Base-by-base conservation (phyloP, 2,797 vertebrate genomes). In the Microcaecilia unicolor region DNA sequence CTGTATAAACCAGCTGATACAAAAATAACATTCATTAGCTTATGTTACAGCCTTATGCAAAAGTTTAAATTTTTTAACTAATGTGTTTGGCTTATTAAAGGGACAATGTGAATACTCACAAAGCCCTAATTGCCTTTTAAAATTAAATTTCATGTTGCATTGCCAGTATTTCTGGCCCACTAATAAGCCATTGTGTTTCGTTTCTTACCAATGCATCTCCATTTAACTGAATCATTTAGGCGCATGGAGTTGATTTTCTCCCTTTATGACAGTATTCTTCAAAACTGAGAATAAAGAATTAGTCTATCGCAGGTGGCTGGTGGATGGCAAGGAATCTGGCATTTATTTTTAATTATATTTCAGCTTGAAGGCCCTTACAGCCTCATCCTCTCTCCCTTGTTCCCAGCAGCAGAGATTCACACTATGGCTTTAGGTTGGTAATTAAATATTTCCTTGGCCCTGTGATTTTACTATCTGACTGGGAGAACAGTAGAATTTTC, bases 81-180 rank as follows among this genome's bases (percentile, higher is more conserved):
- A 48, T 18, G 24, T 41, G 7, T 0, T 0, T 5, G 6, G 8
- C 29, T 40, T 18, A 34, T 18, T 22, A 20, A 51, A 35, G 17
- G 55, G 28, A 27, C 22, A 44, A 24, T 18, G 18, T 30, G 12
- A 56, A 36, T 31, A 30, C 37, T 55, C 38, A 17, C 5, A 2
- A 6, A 16, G 23, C 4, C 6, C 21, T 51, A 56, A 56, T 1
- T 58, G 41, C 25, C 37, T 37, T 55, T 46, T 44, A 47, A 36
- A 22, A 59, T 42, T 31, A 46, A 17, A 39, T 22, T 15, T 11
- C 34, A 13, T 16, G 21, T 26, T 39, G 13, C 10, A 5, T n/a
- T 4, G 13, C 12, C 4, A 17, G 19, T 36, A 14, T 10, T 7
- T 44, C 31, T 42, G 32, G 15, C 34, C 31, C 41, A 1, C 18